A percentile compares a stretch with the other conserved stretches of the same genome.
Conservation (phyloP, 2,888 invertebrate species). For the Nephrotoma guestfalica region DNA sequence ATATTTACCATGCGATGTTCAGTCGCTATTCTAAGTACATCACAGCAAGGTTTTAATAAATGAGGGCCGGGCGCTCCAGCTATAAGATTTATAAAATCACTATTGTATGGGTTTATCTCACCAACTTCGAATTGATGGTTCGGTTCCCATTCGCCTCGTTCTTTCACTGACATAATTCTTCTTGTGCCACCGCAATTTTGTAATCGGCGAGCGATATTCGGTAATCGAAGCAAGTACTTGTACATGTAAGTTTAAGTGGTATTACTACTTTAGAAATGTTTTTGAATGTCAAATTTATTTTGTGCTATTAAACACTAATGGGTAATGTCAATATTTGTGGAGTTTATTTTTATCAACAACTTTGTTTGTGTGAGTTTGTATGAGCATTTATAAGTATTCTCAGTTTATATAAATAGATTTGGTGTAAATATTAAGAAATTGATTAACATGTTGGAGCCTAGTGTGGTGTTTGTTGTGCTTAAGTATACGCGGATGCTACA, state of each 20-base stretch:
- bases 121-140: conserved; percentile 37
- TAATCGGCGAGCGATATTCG: neutral
- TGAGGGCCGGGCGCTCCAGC: conserved; percentile 41
- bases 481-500: too few species aligned
- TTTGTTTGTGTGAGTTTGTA: neutral
- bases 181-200: neutral
- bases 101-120: conserved; percentile 34
- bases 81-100: conserved; percentile 33
- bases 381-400: neutral
- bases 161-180: neutral
- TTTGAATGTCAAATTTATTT: neutral
- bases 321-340: neutral
- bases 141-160: neutral
- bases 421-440: neutral
- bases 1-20: conserved; percentile 33
- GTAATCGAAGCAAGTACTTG: neutral
- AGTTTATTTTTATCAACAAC: neutral
- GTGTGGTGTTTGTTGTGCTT: neutral
- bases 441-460: neutral
- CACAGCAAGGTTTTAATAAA: conserved; percentile 31
- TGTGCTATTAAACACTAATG: neutral
- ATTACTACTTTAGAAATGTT: neutral
- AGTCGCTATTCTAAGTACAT: conserved; percentile 34
- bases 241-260: neutral
- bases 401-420: neutral